Percentiles rank a stretch among this genome's conserved stretches.
These are phyloP conservation scores for Drosophila sturtevanti DNA, from an alignment of 1,140 invertebrate genomes.

Conservation along the genomic window DNA sequence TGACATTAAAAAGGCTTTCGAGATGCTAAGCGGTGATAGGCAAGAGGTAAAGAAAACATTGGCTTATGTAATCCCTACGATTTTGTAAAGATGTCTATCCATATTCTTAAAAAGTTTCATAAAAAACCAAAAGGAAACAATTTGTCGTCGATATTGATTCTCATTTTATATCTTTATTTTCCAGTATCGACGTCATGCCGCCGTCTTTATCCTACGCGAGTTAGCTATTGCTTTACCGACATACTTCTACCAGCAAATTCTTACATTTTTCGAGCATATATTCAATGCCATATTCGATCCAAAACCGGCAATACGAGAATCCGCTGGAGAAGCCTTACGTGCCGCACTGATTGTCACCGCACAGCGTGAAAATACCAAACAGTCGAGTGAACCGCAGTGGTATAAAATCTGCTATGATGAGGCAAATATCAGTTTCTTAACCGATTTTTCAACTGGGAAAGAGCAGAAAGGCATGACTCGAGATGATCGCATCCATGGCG, in stretches of 20 bases:
- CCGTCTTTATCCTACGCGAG: conserved; percentile 95
- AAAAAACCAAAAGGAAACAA: no score
- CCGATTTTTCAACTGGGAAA: conserved; percentile 85
- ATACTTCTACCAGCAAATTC: conserved; percentile 99
- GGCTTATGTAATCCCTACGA: no score
- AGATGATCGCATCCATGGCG: conserved; percentile 97
- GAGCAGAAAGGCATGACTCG: conserved; percentile 90
- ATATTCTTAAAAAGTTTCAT: neutral
- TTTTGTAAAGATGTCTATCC: no score
- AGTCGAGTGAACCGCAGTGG: conserved; percentile 94
- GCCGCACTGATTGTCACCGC: conserved; percentile 97
- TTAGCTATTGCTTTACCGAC: conserved; percentile 97
- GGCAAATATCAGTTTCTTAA: conserved; percentile 90
- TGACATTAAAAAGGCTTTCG: conserved; percentile 96
- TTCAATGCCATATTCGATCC: conserved; percentile 96
- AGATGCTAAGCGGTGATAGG: conserved; percentile 94
- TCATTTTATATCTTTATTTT: conserved; percentile 8
- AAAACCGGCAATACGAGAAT: conserved; percentile 95
- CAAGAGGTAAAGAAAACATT: no score
- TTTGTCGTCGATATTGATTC: no score
- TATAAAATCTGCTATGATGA: conserved; percentile 96
- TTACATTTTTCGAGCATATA: conserved; percentile 97
- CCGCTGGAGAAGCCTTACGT: conserved; percentile 94
- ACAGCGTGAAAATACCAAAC: conserved; percentile 95
- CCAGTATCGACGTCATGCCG: conserved; percentile 92